These are phyloP conservation scores for Cheiracanthium punctorium DNA, from an alignment of 2,888 invertebrate species.

Conservation along the genomic window DNA sequence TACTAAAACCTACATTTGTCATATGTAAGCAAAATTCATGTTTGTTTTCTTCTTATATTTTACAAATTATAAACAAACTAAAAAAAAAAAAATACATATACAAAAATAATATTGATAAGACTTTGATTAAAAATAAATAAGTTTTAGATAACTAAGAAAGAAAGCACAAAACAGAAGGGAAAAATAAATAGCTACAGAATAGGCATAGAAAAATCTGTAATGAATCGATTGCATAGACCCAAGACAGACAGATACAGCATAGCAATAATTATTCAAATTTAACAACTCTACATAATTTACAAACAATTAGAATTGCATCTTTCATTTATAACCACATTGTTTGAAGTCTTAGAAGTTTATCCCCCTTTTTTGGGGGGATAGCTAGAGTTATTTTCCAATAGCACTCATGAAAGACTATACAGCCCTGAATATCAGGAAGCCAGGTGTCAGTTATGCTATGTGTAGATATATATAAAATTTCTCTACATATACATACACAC, in stretches of 20 bases:
- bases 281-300: constrained; percentile 13
- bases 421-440: constrained; percentile 49
- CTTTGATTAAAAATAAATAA: no score
- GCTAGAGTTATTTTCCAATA: neutral
- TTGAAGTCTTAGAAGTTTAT: neutral
- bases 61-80: no score
- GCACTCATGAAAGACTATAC: constrained; percentile 33
- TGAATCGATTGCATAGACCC: neutral
- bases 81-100: no score
- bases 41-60: no score
- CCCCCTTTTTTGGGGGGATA: neutral
- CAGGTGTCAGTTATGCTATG: neutral
- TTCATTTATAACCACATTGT: neutral
- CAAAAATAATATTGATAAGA: no score
- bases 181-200: no score
- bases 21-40: no score
- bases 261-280: constrained; percentile 6
- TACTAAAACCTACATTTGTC: no score
- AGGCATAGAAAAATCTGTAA: no score
- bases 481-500: neutral
- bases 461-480: neutral
- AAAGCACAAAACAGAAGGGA: no score
- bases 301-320: neutral
- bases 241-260: neutral
- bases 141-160: no score